phyloP scores from a whole-genome alignment of 1,140 invertebrate genomes.

The Temnothorax nylanderi region DNA sequence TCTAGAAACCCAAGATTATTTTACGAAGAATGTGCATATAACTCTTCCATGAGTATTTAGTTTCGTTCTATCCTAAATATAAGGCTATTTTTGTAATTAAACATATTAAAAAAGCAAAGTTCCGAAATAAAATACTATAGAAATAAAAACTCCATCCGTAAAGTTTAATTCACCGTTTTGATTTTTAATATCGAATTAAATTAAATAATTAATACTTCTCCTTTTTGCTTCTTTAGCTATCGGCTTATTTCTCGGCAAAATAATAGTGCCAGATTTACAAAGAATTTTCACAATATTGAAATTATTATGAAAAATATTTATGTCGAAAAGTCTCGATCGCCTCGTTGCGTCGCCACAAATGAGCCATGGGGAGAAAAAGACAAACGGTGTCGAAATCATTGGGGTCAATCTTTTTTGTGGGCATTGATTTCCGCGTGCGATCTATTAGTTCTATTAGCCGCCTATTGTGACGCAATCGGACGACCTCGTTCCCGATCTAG shows the following conservation, averaged over 20 bases:
- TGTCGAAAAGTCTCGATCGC: background rate
- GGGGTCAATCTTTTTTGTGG: background rate
- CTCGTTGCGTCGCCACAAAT: background rate
- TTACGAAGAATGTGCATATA: background rate
- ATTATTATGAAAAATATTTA: background rate
- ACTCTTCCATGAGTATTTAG: background rate
- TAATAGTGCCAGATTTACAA: background rate
- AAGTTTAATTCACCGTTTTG: background rate
- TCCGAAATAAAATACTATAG: background rate
- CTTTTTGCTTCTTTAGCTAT: background rate
- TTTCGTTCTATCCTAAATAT: background rate
- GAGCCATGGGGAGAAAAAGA: background rate
- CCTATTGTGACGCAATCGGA: constrained; percentile 26
- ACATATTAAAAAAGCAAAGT: background rate
- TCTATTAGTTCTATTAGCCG: constrained; percentile 17
- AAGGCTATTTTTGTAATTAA: background rate
- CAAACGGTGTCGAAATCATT: background rate
- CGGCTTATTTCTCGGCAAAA: background rate
- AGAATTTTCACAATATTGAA: background rate
- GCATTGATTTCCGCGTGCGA: constrained; percentile 28
- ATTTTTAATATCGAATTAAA: background rate
- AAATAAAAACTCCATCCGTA: background rate
- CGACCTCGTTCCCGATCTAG: constrained; percentile 35
- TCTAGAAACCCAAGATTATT: background rate
- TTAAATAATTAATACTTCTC: background rate